Evolutionary conservation across 2,113 vertebrate genomes (phyloP), one percentile per base, ranked within the genome.

Genomic region (Phalacrocorax aristotelis): DNA sequence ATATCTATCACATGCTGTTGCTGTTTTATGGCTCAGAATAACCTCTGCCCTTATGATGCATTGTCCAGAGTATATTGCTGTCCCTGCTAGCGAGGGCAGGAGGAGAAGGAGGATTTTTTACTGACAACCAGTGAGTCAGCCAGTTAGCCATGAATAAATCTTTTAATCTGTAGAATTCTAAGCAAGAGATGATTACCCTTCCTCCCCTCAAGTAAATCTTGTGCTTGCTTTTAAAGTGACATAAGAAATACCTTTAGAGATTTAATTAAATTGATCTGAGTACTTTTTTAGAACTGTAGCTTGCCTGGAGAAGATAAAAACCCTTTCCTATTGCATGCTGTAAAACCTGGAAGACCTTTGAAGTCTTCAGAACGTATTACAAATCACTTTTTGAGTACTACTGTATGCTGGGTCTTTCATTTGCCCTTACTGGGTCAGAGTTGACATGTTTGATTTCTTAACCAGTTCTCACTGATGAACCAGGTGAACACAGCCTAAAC

Each of bases 221-320:
- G 48, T 29, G 80, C 64, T 94, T 97, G 96, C 90, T 97, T 96
- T 96, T 81, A 18, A 78, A 44, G 30, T 51, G 78, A 96, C 91
- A 90, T 49, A 62, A 23, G 23, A 97, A 97, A 83, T 86, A 82
- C 34, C 83, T 89, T 96, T 95, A 89, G 95, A 91, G 10, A 81
- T 85, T 80, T 78, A 90, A 97, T 97, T 97, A 91, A 95, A 96
- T 94, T 57, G 77, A 75, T 96, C 88, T 95, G 58, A 80, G 64
- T 77, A 74, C 64, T 76, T 91, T 88, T 85, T 80, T 74, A 86
- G 84, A 95, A 72, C 18, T 84, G 55, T 64, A 91, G 58, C 70
- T 79, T 71, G 48, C 75, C 85, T 83, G 17, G 85, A 78, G 55
- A 65, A 40, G 69, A 85, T 72, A 55, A 81, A 90, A 64, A 0